phyloP scores from a whole-genome alignment of 2,113 vertebrate species.

The Taxidea taxus region DNA sequence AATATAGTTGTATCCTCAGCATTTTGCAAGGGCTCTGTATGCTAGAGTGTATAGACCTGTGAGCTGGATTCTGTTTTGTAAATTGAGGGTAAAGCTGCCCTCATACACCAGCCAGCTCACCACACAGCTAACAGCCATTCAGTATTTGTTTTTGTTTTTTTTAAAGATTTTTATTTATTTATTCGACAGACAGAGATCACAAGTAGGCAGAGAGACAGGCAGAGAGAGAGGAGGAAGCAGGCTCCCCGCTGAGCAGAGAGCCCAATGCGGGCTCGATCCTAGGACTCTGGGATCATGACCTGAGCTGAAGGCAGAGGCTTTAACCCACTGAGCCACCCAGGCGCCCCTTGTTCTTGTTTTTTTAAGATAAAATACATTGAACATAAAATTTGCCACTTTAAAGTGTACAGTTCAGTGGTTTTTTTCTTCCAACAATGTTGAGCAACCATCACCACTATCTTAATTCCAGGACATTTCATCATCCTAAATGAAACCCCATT shows the following conservation, averaged over 20 bases:
- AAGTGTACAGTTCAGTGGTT: neutral
- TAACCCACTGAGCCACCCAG: too few species aligned
- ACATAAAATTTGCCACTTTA: neutral
- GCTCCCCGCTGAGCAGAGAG: too few species aligned
- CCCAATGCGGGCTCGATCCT: too few species aligned
- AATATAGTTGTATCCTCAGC: neutral
- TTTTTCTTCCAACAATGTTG: neutral
- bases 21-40: neutral
- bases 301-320: too few species aligned
- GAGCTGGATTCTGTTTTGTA: neutral
- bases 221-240: too few species aligned
- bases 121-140: neutral
- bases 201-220: too few species aligned
- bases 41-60: neutral
- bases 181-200: too few species aligned
- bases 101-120: neutral
- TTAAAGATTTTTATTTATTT: too few species aligned
- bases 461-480: constrained; percentile 41
- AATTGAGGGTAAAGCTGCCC: neutral
- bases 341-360: neutral
- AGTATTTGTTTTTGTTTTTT: neutral
- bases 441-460: neutral
- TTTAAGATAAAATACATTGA: neutral
- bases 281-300: too few species aligned
- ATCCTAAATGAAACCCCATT: neutral